These are phyloP conservation scores for Hyposmocoma kahamanoa DNA, from an alignment of 1,140 invertebrate species.

Conservation along the genomic window DNA sequence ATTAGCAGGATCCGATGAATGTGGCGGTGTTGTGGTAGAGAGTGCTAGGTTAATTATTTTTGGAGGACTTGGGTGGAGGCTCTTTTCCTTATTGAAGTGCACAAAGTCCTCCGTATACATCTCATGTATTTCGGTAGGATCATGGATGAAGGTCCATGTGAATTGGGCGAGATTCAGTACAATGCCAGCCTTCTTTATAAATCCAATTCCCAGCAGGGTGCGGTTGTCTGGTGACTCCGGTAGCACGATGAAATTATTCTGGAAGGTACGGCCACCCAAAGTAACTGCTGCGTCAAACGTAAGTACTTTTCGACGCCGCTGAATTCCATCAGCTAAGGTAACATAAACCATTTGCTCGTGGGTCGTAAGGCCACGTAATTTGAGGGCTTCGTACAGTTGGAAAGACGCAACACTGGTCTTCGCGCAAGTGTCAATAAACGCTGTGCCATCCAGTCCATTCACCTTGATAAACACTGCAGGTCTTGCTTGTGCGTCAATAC, in stretches of 20 bases:
- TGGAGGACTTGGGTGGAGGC: no score
- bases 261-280: background rate
- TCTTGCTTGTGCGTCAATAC: background rate
- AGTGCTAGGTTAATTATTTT: no score
- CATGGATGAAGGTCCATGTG: background rate
- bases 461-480: background rate
- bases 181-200: background rate
- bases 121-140: background rate
- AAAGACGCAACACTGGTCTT: background rate
- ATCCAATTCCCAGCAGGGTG: background rate
- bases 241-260: background rate
- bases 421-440: background rate
- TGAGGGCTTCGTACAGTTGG: background rate
- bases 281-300: background rate
- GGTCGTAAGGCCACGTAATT: background rate
- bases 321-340: background rate
- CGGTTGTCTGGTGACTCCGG: background rate
- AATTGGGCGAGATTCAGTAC: background rate
- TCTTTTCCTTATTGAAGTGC: no score
- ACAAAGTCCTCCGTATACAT: background rate
- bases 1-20: no score
- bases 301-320: background rate
- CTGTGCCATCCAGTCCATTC: background rate
- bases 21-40: no score
- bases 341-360: background rate